phyloP scores from a whole-genome alignment of 2,113 vertebrate genomes.

The Ophiodon elongatus region DNA sequence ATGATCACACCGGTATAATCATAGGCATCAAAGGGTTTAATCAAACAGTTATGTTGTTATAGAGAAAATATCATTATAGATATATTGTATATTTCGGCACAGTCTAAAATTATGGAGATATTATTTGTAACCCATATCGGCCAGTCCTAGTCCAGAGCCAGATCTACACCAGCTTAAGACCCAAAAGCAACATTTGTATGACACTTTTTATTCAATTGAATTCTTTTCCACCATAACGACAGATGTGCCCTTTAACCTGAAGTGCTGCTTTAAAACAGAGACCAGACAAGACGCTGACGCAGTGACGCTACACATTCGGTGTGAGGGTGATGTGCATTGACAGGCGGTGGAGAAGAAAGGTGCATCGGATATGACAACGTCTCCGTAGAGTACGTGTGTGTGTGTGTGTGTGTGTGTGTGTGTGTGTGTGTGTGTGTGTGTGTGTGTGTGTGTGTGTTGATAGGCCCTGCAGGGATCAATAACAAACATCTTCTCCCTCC shows the following conservation, averaged over 20 bases:
- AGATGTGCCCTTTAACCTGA: not conserved
- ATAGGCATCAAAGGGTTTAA: too few relatives aligned
- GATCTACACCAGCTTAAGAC: not conserved
- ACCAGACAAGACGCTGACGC: constrained; percentile 12
- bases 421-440: not conserved
- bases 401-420: not conserved
- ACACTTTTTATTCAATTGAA: not conserved
- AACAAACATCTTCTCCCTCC: not conserved
- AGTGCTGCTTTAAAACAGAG: not conserved
- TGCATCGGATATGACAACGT: constrained; percentile 25
- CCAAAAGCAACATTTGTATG: not conserved
- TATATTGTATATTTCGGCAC: too few relatives aligned
- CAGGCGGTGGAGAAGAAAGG: constrained; percentile 24
- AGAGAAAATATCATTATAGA: too few relatives aligned
- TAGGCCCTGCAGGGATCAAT: constrained; percentile 13
- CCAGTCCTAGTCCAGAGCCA: not conserved
- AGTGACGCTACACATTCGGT: not conserved
- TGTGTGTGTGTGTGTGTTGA: constrained; percentile 1
- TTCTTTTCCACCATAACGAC: not conserved
- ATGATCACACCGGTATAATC: too few relatives aligned
- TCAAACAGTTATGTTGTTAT: too few relatives aligned
- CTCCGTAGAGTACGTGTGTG: not conserved
- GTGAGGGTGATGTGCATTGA: constrained; percentile 41
- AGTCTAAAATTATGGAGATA: too few relatives aligned
- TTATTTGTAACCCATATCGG: too few relatives aligned